Percentiles rank a stretch among this genome's conserved stretches.
These are phyloP conservation scores for Argya squamiceps DNA, from an alignment of 2,797 vertebrate species.

Conservation along the genomic window DNA sequence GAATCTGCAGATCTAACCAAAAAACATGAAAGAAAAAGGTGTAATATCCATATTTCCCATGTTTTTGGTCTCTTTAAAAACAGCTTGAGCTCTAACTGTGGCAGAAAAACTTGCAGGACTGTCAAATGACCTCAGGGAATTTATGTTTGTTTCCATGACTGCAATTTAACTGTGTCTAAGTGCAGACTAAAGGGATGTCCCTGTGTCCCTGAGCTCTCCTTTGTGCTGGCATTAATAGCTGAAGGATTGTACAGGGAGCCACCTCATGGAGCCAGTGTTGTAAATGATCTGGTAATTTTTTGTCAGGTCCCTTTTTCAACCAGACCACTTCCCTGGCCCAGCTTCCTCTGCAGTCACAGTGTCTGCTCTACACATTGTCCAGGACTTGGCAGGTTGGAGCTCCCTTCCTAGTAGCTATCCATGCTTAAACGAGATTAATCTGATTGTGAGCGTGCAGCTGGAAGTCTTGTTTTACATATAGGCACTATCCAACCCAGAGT, in stretches of 20 bases:
- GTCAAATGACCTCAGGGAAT: background rate
- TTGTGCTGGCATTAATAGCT: background rate
- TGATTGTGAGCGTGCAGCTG: fast-evolving
- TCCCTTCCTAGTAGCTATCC: background rate
- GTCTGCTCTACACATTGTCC: background rate
- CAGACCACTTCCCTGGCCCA: background rate
- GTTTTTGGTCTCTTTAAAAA: background rate
- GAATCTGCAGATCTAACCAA: background rate
- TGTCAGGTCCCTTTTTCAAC: background rate
- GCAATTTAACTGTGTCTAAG: background rate
- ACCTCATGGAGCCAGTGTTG: background rate
- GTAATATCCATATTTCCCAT: background rate
- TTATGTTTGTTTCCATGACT: background rate
- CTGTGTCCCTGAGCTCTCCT: background rate
- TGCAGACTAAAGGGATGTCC: background rate
- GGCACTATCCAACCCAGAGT: background rate
- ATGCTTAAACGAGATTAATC: background rate
- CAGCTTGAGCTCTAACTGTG: background rate
- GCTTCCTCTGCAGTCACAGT: background rate
- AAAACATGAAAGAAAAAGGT: background rate
- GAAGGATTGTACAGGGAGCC: background rate
- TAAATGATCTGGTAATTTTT: background rate
- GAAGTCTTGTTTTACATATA: background rate
- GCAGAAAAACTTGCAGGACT: background rate
- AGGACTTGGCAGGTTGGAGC: background rate